Conservation (phyloP, 2,797 vertebrate species). For the Acrossocheilus wenchowensis region DNA sequence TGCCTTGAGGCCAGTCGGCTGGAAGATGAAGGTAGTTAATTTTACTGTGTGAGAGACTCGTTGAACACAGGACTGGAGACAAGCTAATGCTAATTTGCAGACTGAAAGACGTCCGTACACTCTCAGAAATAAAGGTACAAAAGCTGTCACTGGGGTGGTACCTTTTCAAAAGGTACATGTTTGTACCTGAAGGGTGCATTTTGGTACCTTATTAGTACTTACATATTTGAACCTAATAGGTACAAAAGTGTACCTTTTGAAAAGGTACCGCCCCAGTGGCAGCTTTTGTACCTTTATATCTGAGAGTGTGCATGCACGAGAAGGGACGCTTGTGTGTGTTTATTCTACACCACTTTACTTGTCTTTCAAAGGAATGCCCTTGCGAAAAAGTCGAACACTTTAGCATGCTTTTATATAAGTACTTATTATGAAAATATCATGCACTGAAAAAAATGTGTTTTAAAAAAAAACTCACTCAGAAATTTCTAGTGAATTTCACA, state of each 20-base stretch:
- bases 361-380: not conserved
- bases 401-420: not conserved
- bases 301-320: too few species aligned
- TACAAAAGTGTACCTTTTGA: too few species aligned
- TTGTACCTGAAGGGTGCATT: too few species aligned
- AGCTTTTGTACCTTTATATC: too few species aligned
- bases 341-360: not conserved
- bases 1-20: constrained; percentile 63
- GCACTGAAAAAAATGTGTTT: not conserved
- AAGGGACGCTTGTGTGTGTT: not conserved
- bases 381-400: not conserved
- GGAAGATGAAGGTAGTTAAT: constrained; percentile 70
- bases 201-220: too few species aligned
- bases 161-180: too few species aligned
- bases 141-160: too few species aligned
- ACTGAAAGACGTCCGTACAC: not conserved
- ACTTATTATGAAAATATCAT: not conserved
- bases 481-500: too few species aligned
- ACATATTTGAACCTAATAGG: too few species aligned
- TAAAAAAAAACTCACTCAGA: not conserved
- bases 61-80: not conserved
- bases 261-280: too few species aligned
- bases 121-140: too few species aligned
- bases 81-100: constrained; percentile 1
- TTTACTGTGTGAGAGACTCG: constrained; percentile 62